Evolutionary conservation across 1,140 invertebrate species (phyloP).

Genomic region (Apocrypta bakeri): DNA sequence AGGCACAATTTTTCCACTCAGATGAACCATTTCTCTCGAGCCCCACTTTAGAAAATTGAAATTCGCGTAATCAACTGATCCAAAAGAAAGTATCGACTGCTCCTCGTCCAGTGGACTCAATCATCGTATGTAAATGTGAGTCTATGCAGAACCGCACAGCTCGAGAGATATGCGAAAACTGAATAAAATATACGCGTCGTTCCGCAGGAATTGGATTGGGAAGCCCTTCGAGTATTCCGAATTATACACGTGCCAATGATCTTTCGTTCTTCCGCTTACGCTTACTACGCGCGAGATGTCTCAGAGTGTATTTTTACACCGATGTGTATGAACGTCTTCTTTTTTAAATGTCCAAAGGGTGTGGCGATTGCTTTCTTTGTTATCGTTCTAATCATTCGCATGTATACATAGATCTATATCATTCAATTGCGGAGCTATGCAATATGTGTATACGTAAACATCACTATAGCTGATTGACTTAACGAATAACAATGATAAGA

Average conservation of each 20-base stretch:
- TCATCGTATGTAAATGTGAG: neutral
- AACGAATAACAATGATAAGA: too few relatives aligned
- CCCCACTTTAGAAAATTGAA: neutral
- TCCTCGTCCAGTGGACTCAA: neutral
- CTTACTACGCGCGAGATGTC: too few relatives aligned
- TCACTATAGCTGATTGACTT: too few relatives aligned
- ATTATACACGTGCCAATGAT: slow-evolving; percentile 17
- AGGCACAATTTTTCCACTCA: slow-evolving; percentile 60
- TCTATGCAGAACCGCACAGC: too few relatives aligned
- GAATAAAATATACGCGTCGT: neutral
- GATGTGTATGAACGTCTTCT: neutral
- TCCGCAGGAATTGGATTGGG: slow-evolving; percentile 28
- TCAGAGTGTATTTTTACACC: neutral
- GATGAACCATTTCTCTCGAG: slow-evolving; percentile 60
- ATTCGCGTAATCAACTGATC: neutral
- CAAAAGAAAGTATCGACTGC: slow-evolving; percentile 1
- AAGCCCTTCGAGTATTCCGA: slow-evolving; percentile 3
- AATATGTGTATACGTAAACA: too few relatives aligned
- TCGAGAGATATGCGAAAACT: neutral
- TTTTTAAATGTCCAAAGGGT: too few relatives aligned
- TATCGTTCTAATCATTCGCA: too few relatives aligned
- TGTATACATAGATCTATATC: too few relatives aligned
- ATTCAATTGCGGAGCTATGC: too few relatives aligned
- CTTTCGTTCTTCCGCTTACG: neutral
- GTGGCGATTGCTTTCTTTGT: too few relatives aligned